phyloP scores from a whole-genome alignment of 2,888 invertebrate genomes.

The Latrodectus hesperus region DNA sequence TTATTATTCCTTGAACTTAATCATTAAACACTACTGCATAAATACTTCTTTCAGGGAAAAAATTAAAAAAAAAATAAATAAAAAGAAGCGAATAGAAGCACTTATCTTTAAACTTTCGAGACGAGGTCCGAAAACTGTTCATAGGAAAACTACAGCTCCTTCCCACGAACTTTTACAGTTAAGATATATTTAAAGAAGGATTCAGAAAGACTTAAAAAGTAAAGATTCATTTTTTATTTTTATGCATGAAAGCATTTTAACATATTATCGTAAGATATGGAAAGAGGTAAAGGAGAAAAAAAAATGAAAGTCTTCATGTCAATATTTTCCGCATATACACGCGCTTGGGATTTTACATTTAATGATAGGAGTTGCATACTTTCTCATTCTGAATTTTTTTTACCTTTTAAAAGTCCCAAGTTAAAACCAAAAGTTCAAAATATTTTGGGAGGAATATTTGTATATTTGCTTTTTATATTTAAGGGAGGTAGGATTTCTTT shows the following conservation, averaged over 20 bases:
- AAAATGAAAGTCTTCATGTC: conserved; percentile 44
- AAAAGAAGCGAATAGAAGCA: background rate
- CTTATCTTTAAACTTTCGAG: conserved; percentile 20
- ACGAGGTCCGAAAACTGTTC: background rate
- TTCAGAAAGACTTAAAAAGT: conserved; percentile 32
- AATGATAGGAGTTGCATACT: conserved; percentile 43
- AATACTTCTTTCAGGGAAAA: background rate
- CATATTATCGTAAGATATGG: conserved; percentile 55
- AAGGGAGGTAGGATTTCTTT: background rate
- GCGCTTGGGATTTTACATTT: conserved; percentile 57
- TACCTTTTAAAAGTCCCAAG: conserved; percentile 14
- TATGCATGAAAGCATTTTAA: conserved; percentile 62
- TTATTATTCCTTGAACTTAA: too few species aligned
- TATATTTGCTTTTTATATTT: conserved; percentile 44
- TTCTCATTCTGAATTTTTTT: conserved; percentile 36
- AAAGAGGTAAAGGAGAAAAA: conserved; percentile 8
- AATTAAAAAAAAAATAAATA: too few species aligned
- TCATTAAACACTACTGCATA: background rate
- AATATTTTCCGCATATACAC: conserved; percentile 27
- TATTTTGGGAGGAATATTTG: conserved; percentile 30
- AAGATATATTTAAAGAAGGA: conserved; percentile 51
- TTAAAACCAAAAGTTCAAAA: conserved; percentile 49
- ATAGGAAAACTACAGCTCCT: background rate
- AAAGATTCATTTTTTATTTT: conserved; percentile 12
- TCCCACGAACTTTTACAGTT: conserved; percentile 11